Base-by-base conservation (phyloP, 2,888 invertebrate genomes). In the Aphodius sticticus region DNA sequence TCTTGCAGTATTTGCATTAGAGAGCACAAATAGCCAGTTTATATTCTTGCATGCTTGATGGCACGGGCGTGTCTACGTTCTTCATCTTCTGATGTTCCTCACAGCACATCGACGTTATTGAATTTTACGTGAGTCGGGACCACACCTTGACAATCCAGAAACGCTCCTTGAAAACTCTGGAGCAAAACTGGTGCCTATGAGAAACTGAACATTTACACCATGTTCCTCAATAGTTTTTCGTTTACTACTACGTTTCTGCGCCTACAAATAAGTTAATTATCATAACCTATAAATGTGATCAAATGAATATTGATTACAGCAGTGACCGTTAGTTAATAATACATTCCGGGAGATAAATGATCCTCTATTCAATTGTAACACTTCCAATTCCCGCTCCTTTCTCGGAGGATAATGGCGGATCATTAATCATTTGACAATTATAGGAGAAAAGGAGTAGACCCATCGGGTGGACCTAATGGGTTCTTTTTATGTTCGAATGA, bases 41-140 rank as follows among this genome's bases (percentile, higher is more conserved):
- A 53, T 53, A 53, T 53, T 53, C 53, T 53, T 53, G 53, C 53
- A 53, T 53, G 53, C 53, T 53, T 53, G 53, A 53, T 53, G 53
- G 53, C 3, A 53, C 53, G 53, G 53, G 53, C 53, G 53, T 12
- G 53, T 9, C 53, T 9, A 53, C 53, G 53, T 53, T 53, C 53
- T 53, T 53, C 53, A 53, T 53, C 53, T 26, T 9, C 53, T 53
- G 9, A 12, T 12, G 53, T 53, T 7, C 53, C 53, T 53, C 53
- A 53, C 53, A 53, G 12, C 12, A 53, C 12, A 53, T 12, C 53
- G 53, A 53, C 53, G 7, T 53, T 53, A 53, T 53, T 53, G 53
- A 53, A 53, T 53, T 53, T 53, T 53, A 7, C 53, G 26, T 3
- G 12, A 53, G 6, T 53, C 53, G 2, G 12, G 53, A 53, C 53